Evolutionary conservation across 2,888 invertebrate genomes (phyloP).

Genomic region (Homarus gammarus): DNA sequence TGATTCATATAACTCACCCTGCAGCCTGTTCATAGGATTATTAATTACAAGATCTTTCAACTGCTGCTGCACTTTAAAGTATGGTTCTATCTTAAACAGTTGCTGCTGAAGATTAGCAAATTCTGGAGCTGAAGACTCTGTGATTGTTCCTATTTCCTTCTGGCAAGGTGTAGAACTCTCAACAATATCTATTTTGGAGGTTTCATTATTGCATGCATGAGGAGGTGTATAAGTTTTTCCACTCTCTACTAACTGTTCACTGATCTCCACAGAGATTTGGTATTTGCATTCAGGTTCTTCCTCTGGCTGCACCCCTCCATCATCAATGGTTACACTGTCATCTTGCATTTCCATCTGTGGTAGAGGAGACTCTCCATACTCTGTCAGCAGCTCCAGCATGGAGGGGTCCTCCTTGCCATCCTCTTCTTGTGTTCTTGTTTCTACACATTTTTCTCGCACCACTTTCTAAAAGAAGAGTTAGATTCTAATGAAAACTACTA

Average conservation of each 20-base stretch:
- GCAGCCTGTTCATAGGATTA: not conserved
- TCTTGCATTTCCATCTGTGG: conserved; percentile 6
- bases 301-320: conserved; percentile 1
- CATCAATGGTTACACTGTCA: too few relatives aligned
- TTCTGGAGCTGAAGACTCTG: conserved; percentile 17
- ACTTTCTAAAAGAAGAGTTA: conserved; percentile 56
- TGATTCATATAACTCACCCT: not conserved
- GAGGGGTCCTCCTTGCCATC: not conserved
- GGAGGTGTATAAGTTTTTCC: not conserved
- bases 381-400: conserved; percentile 24
- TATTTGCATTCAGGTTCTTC: not conserved
- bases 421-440: conserved; percentile 1
- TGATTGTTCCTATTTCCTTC: not conserved
- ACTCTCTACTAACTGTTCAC: not conserved
- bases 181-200: not conserved
- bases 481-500: too few relatives aligned
- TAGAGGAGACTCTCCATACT: conserved; percentile 45
- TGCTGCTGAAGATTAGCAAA: conserved; percentile 42
- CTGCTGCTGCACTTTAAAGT: conserved; percentile 38
- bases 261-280: not conserved
- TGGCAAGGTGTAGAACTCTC: not conserved
- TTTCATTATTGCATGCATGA: not conserved
- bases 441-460: conserved; percentile 47
- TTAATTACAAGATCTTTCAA: conserved; percentile 30
- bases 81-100: conserved; percentile 54